Base-by-base conservation (phyloP, 2,888 invertebrate species). In the Epinotia brunnichana region DNA sequence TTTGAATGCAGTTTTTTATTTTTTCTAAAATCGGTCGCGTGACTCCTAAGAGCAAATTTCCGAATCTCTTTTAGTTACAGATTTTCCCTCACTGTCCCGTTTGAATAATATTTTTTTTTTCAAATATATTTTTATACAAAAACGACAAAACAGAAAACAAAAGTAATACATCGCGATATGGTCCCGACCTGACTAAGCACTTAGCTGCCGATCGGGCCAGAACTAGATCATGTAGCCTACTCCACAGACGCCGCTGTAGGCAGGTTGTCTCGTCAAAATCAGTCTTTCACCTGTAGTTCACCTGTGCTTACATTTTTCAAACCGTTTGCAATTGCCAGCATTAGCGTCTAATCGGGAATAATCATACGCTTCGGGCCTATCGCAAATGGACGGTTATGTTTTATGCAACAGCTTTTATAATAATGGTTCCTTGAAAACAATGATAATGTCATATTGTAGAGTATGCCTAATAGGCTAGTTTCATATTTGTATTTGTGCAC, bases 241-340 rank as follows among this genome's bases (percentile, higher is more conserved):
- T 72, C 72, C 66, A 66, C 19, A 51, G 48, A 51, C 41, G 54
- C 19, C 67, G 9, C 41, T 67, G 70, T 74, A 39, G 63, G 75
- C 81, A 82, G 83, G 83, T 82, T 82, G 84, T 83, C 82, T 77
- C 83, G 80, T 86, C 83, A 83, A 87, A 87, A 87, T 86, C 86
- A 85, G 83, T 85, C 86, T 81, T 54, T 39, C 73, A 73, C 73
- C 73, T 73, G 73, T 73, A 56, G 78, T 78, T 81, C 86, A 86
- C 86, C 86, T 86, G 86, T 85, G 75, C 70, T 75, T 63, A 69
- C 69, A 76, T 74, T 80, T 76, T 80, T 81, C 80, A 74, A 17
- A 24, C 39, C 62, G 29, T 39, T 51, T 17, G 41, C 63, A 72
- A 51, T 72, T 39, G 70, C 39, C 57, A n/a, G 29, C 56, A 70